These are phyloP conservation scores for Bombus cullumanus DNA, from an alignment of 1,140 invertebrate genomes.

Conservation along the genomic window DNA sequence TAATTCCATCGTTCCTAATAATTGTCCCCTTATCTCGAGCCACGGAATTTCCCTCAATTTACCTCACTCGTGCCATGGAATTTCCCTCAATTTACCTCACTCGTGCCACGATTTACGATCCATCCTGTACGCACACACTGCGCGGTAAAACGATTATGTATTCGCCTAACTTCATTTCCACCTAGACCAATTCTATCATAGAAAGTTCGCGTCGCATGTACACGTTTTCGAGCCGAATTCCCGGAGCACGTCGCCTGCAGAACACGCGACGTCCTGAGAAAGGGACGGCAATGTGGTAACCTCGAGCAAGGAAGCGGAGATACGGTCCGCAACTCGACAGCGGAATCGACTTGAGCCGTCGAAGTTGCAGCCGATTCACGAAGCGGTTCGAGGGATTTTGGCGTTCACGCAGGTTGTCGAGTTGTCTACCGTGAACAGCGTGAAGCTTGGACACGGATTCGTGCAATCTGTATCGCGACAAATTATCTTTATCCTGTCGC, in stretches of 20 bases:
- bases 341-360: conserved; percentile 70
- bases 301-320: conserved; percentile 77
- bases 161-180: neutral
- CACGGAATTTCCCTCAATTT: too few relatives aligned
- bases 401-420: neutral
- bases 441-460: neutral
- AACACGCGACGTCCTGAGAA: conserved; percentile 33
- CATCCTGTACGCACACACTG: too few relatives aligned
- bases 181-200: too few relatives aligned
- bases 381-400: conserved; percentile 41
- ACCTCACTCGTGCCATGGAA: too few relatives aligned
- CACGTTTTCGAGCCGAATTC: neutral
- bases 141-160: neutral
- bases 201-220: neutral
- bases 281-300: conserved; percentile 16
- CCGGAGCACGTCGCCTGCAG: neutral
- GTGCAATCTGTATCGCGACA: neutral
- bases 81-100: too few relatives aligned
- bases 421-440: conserved; percentile 1
- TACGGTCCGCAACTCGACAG: conserved; percentile 72
- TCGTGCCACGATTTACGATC: neutral
- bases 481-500: neutral
- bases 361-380: conserved; percentile 44
- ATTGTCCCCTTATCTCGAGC: too few relatives aligned
- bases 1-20: too few relatives aligned